Evolutionary conservation across 1,140 invertebrate genomes (phyloP), one percentile per base, ranked within the genome.

Genomic region (Nylanderia fulva): DNA sequence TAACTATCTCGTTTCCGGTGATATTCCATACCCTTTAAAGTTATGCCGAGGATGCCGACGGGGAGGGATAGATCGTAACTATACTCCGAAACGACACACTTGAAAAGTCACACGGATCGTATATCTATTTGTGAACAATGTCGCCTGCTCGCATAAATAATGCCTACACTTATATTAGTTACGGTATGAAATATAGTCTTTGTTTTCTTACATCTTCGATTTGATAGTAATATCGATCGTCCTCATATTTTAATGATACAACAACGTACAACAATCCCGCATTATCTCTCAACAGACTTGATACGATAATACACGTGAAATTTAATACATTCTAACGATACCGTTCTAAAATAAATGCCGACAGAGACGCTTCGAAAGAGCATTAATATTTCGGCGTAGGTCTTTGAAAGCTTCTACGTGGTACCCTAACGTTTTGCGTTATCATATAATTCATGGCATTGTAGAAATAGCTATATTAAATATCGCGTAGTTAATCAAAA

Each of bases 1-100:
- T 90, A 88, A 90, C 89, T 89, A 87, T 58, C 89, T 88, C 85
- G 89, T 84, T 86, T 83, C 87, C 86, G 86, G 83, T 79, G 86
- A 88, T 88, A 88, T 88, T 88, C 77, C 86, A 69, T 79, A 85
- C 84, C 86, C 84, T 88, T 88, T 88, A 88, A 88, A 88, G 58
- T 75, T 85, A 76, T 71, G 39, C 58, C 36, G 45, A 33, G 18
- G 66, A 36, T 29, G 21, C 18, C 9, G 13, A 48, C n/a, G 68
- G 56, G 15, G 58, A 63, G 52, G 54, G 7, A 58, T 36, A 45
- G 29, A 39, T 42, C 58, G 80, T 63, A 61, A 61, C 69, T 72
- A 36, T 29, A 39, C 63, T 69, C 18, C 33, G 85, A 84, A 84
- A 76, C 74, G 85, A 54, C 66, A 63, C 71, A 52, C 71, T 87